Percentiles rank a stretch among this genome's conserved stretches.
These are phyloP conservation scores for Drosophila silvestris DNA, from an alignment of 2,888 invertebrate species.

Conservation along the genomic window DNA sequence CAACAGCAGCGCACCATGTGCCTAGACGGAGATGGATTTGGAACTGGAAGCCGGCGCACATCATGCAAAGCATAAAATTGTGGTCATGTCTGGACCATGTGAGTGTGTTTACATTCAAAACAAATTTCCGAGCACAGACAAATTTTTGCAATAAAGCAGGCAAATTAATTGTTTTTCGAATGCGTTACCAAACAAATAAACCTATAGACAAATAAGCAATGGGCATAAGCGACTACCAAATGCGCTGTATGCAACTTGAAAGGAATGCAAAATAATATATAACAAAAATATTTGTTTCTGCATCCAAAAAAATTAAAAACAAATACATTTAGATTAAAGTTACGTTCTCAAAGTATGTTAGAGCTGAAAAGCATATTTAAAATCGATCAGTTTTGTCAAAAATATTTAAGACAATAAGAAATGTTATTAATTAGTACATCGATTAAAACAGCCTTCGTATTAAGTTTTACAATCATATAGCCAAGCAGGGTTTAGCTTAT, in stretches of 20 bases:
- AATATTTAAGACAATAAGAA: not conserved
- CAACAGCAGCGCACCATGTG: constrained; percentile 54
- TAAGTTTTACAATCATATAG: not conserved
- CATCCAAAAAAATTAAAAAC: not conserved
- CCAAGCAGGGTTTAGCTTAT: too few relatives aligned
- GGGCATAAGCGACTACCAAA: constrained; percentile 15
- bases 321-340: not conserved
- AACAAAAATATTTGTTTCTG: not conserved
- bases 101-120: constrained; percentile 75
- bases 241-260: constrained; percentile 18
- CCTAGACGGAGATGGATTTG: constrained; percentile 9
- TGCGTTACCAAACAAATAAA: constrained; percentile 69
- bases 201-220: not conserved
- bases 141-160: constrained; percentile 58
- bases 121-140: constrained; percentile 49
- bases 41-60: constrained; percentile 45
- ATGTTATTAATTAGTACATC: not conserved
- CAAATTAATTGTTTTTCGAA: constrained; percentile 78
- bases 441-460: not conserved
- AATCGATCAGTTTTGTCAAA: not conserved
- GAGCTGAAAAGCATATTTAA: not conserved
- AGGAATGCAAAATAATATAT: not conserved
- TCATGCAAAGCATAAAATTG: constrained; percentile 72
- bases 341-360: not conserved
- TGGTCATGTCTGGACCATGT: constrained; percentile 72